Percentiles rank a stretch among this genome's conserved stretches.
phyloP scores from a whole-genome alignment of 2,797 vertebrate species.

The Hydrophis major region DNA sequence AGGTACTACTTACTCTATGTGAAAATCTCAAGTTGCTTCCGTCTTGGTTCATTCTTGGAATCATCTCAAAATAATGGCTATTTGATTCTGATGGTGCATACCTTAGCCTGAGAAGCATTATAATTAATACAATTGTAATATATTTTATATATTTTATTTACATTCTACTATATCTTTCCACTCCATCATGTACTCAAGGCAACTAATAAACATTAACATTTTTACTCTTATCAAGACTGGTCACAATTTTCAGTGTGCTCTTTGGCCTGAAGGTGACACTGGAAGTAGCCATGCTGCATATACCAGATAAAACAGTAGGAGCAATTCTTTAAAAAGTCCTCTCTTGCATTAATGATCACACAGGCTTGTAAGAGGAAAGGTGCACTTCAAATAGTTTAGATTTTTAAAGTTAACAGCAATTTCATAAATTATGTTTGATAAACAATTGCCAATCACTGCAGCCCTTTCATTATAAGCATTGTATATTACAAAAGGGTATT shows the following conservation, averaged over 20 bases:
- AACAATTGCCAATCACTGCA: neutral
- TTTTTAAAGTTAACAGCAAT: neutral
- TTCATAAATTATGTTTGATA: neutral
- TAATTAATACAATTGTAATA: neutral
- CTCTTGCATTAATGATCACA: neutral
- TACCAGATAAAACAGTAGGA: neutral
- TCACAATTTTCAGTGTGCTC: neutral
- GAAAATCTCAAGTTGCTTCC: neutral
- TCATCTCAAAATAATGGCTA: neutral
- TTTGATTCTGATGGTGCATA: neutral
- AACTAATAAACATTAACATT: neutral
- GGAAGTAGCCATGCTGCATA: neutral
- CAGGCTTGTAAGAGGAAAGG: neutral
- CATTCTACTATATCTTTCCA: neutral
- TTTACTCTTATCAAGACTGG: neutral
- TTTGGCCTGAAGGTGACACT: neutral
- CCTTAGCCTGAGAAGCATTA: neutral
- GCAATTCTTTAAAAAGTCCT: neutral
- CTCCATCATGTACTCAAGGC: neutral
- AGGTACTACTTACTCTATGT: neutral
- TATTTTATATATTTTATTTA: neutral
- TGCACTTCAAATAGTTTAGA: neutral
- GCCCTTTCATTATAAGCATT: neutral
- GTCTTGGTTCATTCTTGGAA: neutral
- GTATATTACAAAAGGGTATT: neutral